Evolutionary conservation across 2,888 invertebrate species (phyloP).

Genomic region (Lamellibrachia columna): DNA sequence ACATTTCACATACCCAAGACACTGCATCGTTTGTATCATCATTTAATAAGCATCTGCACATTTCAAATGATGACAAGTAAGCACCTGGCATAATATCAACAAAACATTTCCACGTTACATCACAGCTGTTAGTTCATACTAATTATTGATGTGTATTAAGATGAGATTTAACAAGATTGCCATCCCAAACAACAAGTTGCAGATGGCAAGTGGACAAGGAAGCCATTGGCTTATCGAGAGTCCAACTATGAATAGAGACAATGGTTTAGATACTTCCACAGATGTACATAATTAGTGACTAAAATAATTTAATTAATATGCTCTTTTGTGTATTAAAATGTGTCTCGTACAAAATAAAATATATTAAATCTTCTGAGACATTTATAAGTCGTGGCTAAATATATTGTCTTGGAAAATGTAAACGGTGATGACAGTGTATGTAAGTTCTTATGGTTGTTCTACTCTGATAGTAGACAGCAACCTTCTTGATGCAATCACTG

Average conservation of each 20-base stretch:
- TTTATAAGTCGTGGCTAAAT: background rate
- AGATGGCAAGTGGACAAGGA: too few species aligned
- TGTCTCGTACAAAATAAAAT: background rate
- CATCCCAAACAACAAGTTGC: too few species aligned
- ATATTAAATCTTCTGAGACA: background rate
- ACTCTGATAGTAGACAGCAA: background rate
- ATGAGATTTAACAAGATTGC: too few species aligned
- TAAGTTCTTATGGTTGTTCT: background rate
- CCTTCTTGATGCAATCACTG: background rate
- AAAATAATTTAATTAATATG: background rate
- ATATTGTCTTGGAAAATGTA: background rate
- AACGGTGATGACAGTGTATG: background rate
- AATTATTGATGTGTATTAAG: too few species aligned
- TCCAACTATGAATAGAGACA: background rate
- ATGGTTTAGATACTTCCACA: background rate
- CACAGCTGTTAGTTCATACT: background rate
- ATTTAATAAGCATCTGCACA: background rate
- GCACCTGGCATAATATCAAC: conserved; percentile 8
- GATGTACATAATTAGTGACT: background rate
- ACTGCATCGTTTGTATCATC: background rate
- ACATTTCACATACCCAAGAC: background rate
- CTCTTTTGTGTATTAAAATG: background rate
- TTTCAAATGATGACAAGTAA: background rate
- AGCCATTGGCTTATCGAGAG: too few species aligned
- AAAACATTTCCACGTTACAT: background rate